These are phyloP conservation scores for Gnatocerus cornutus DNA, from an alignment of 2,888 invertebrate genomes.

Conservation along the genomic window DNA sequence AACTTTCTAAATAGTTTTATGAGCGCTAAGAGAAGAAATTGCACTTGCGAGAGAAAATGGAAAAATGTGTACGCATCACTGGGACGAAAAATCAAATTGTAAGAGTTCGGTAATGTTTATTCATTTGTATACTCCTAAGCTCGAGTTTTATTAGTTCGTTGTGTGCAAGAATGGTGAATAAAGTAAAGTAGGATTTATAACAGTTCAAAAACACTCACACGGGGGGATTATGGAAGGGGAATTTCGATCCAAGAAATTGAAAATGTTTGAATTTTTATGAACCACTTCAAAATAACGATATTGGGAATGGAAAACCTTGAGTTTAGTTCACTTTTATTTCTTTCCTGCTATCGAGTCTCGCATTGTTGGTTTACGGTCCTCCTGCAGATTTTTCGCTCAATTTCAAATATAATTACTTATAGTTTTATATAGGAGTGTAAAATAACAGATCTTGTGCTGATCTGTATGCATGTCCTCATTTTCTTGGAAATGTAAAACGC, in stretches of 20 bases:
- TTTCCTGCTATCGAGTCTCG: conserved; percentile 1
- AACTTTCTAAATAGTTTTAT: conserved; percentile 34
- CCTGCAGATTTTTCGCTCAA: not conserved
- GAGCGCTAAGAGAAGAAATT: conserved; percentile 7
- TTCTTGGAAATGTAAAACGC: no score
- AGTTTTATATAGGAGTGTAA: no score
- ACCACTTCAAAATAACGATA: conserved; percentile 37
- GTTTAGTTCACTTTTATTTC: conserved; percentile 17
- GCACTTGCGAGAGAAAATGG: not conserved
- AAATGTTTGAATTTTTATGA: conserved; percentile 38
- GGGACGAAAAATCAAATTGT: conserved; percentile 3
- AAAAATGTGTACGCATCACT: not conserved
- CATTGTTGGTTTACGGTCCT: conserved; percentile 5
- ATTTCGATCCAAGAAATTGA: conserved; percentile 33
- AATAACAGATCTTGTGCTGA: no score
- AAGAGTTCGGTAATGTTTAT: no score
- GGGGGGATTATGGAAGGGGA: conserved; percentile 25
- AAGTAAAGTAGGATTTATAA: conserved; percentile 32
- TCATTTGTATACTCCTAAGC: no score
- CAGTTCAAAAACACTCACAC: conserved; percentile 18
- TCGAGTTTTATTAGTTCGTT: conserved; percentile 9
- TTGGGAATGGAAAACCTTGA: conserved; percentile 30
- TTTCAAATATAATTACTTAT: no score
- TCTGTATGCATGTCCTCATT: no score
- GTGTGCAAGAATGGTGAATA: conserved; percentile 5